Conservation (phyloP, 2,888 invertebrate species). For the Brachynemurus nebulosus region DNA sequence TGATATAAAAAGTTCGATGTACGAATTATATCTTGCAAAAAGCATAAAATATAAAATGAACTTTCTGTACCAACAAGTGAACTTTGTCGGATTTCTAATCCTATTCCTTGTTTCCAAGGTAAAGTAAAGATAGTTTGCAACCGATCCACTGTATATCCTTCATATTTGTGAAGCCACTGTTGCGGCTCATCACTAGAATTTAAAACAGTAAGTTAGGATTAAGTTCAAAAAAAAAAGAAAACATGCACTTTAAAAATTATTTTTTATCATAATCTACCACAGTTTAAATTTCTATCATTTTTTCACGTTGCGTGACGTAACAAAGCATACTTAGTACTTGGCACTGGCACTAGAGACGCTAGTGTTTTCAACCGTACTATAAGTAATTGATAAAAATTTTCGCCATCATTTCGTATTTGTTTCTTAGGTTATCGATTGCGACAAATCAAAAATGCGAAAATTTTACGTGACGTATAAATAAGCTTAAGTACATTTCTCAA, state of each 20-base stretch:
- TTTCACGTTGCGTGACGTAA: too few species aligned
- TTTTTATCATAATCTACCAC: too few species aligned
- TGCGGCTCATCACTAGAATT: conserved; percentile 34
- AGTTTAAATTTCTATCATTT: too few species aligned
- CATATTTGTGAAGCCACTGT: conserved; percentile 36
- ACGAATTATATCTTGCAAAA: conserved; percentile 37
- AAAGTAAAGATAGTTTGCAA: conserved; percentile 34
- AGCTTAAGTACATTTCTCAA: too few species aligned
- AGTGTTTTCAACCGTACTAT: too few species aligned
- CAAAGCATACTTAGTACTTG: too few species aligned
- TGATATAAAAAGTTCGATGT: conserved; percentile 37
- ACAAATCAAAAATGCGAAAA: too few species aligned
- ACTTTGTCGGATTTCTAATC: conserved; percentile 32
- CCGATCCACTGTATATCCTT: conserved; percentile 34
- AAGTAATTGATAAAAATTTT: conserved; percentile 4
- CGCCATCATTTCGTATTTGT: too few species aligned
- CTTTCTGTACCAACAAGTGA: conserved; percentile 25
- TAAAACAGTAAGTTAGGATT: conserved; percentile 9
- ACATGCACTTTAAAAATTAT: too few species aligned
- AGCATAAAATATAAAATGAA: conserved; percentile 24
- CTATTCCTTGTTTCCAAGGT: conserved; percentile 40
- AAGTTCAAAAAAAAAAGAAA: conserved; percentile 6
- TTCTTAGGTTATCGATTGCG: too few species aligned
- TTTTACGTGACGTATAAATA: too few species aligned
- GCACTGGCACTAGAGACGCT: too few species aligned